Percentiles rank a stretch among this genome's conserved stretches.
Conservation (phyloP, 1,140 invertebrate genomes). For the Teleopsis dalmanni region DNA sequence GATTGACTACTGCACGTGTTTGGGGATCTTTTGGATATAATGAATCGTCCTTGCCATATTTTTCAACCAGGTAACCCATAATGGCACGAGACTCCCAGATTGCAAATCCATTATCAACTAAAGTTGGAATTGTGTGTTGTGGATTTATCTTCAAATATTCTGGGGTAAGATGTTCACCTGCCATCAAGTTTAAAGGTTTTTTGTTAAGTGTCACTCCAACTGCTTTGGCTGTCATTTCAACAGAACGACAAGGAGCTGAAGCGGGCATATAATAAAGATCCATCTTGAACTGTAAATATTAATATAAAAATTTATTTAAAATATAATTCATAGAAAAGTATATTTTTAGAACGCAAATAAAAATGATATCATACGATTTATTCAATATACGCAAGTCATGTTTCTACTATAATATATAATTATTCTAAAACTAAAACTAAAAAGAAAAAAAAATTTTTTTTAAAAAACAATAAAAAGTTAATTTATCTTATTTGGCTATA, state of each 20-base stretch:
- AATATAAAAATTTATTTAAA: not conserved
- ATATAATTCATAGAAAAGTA: not conserved
- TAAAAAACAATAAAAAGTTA: too few species aligned
- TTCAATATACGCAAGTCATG: too few species aligned
- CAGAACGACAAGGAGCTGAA: constrained; percentile 63
- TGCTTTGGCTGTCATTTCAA: constrained; percentile 59
- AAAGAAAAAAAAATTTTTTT: too few species aligned
- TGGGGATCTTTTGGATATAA: constrained; percentile 65
- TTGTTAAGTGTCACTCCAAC: constrained; percentile 68
- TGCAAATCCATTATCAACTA: constrained; percentile 59
- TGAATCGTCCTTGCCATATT: constrained; percentile 60
- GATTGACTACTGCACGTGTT: constrained; percentile 62
- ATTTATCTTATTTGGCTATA: too few species aligned
- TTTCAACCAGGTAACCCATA: constrained; percentile 58
- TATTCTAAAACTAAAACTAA: too few species aligned
- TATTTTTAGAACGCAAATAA: not conserved
- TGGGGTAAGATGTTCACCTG: constrained; percentile 59
- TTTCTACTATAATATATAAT: too few species aligned
- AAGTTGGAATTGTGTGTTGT: constrained; percentile 57
- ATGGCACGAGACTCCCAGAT: constrained; percentile 67
- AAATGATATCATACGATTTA: too few species aligned
- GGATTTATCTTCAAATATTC: constrained; percentile 59
- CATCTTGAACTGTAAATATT: constrained; percentile 4
- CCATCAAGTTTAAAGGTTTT: constrained; percentile 55
- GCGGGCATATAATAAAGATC: constrained; percentile 60